Evolutionary conservation across 2,888 invertebrate genomes (phyloP), one percentile per base, ranked within the genome.

Genomic region (Heliconius aoede): DNA sequence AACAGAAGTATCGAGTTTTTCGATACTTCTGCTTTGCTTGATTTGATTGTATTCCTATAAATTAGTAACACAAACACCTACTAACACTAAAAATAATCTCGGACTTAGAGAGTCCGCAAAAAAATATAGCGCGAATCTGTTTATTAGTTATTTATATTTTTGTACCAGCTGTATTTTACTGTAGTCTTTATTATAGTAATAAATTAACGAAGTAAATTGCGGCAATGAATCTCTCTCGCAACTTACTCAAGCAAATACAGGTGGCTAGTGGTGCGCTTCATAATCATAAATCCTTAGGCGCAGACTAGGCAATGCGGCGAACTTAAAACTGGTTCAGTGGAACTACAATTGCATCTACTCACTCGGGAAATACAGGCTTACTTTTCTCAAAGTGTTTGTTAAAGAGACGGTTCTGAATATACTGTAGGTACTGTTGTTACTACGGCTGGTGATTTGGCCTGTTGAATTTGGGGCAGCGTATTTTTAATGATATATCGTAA

Each of bases 221-320:
- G 71, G 67, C 72, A 65, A 72, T 77, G 55, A 77, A 77, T 77
- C 77, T 77, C 77, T 55, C 77, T 74, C 71, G 77, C 77, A 72
- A 74, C 71, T 74, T 77, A 77, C 71, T 77, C 71, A 74, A 74
- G 74, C 71, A 73, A 77, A 73, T 72, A 72, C 71, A 74, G 73
- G 77, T 72, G 71, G 73, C 69, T 73, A 73, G 74, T 64, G 36
- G 76, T 28, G 73, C 62, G 69, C 74, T 74, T 74, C 74, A 74
- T 74, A 74, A 74, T 62, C 74, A 69, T 74, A 74, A 74, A 74
- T 74, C 74, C 74, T 69, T 36, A 74, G 74, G 74, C 58, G 72
- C 58, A 72, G 60, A 69, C 69, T 60, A 72, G 72, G 36, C 58
- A 72, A 72, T 60, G 72, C 69, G 9, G 74, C 30, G 26, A 51